These are phyloP conservation scores for Chironomus riparius DNA, from an alignment of 2,888 invertebrate genomes.

Conservation along the genomic window DNA sequence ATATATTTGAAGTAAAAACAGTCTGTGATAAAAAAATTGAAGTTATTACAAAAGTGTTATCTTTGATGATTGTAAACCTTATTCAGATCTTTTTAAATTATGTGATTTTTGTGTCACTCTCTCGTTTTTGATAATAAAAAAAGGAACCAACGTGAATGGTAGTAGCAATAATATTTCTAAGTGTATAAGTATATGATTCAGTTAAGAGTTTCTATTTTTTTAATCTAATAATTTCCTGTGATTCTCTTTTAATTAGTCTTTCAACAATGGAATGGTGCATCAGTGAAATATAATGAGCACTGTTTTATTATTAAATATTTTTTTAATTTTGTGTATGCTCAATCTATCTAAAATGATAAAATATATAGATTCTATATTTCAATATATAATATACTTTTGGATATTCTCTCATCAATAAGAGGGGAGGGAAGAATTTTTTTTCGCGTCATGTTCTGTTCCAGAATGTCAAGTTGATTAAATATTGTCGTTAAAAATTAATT, in stretches of 20 bases:
- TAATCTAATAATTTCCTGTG: neutral
- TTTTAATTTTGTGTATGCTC: neutral
- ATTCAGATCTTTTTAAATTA: neutral
- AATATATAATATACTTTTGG: neutral
- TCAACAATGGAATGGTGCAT: neutral
- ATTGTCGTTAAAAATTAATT: neutral
- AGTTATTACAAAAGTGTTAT: neutral
- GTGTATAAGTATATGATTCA: too few species aligned
- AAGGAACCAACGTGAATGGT: neutral
- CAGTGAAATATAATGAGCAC: neutral
- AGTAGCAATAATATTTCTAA: too few species aligned
- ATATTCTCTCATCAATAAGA: neutral
- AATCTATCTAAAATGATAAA: neutral
- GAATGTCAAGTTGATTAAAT: too few species aligned
- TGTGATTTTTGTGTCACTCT: neutral
- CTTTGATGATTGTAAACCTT: neutral
- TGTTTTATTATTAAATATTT: too few species aligned
- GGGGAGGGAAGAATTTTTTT: neutral
- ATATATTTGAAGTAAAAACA: neutral
- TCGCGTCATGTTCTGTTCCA: too few species aligned
- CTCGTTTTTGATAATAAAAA: neutral
- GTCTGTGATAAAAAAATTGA: neutral
- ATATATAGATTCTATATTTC: neutral
- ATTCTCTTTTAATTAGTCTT: neutral
- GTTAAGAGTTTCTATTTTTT: neutral